These are phyloP conservation scores for Rhaphigaster nebulosa DNA, from an alignment of 2,888 invertebrate genomes.

Conservation along the genomic window DNA sequence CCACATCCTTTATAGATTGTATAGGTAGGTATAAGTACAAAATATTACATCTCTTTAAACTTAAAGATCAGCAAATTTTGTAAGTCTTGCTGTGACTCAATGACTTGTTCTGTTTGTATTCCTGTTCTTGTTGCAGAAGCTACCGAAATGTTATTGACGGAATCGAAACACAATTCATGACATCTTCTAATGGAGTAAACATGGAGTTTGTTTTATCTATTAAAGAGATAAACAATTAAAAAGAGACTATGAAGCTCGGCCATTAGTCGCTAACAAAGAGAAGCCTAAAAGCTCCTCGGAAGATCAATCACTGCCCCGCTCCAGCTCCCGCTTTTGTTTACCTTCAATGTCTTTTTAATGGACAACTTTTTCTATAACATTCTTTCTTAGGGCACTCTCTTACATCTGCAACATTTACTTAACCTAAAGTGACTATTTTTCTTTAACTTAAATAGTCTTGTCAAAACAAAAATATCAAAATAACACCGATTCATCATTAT, in stretches of 20 bases:
- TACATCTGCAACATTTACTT: background rate
- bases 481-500: background rate
- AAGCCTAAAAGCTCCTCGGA: background rate
- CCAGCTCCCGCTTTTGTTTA: background rate
- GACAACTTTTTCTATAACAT: background rate
- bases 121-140: background rate
- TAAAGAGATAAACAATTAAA: background rate
- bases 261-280: background rate
- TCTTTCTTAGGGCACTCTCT: background rate
- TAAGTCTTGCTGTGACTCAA: too few species aligned
- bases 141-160: background rate
- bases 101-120: background rate
- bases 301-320: background rate
- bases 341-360: slow-evolving; percentile 27
- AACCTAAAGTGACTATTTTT: background rate
- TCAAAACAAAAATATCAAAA: background rate
- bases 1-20: too few species aligned
- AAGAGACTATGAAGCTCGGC: background rate
- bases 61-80: too few species aligned
- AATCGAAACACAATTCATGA: background rate
- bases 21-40: too few species aligned
- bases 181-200: background rate
- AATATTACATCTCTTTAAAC: too few species aligned
- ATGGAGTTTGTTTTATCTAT: background rate
- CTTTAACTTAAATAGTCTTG: background rate